Conservation (phyloP, 2,113 vertebrate species). For the Coracopsis vasa region DNA sequence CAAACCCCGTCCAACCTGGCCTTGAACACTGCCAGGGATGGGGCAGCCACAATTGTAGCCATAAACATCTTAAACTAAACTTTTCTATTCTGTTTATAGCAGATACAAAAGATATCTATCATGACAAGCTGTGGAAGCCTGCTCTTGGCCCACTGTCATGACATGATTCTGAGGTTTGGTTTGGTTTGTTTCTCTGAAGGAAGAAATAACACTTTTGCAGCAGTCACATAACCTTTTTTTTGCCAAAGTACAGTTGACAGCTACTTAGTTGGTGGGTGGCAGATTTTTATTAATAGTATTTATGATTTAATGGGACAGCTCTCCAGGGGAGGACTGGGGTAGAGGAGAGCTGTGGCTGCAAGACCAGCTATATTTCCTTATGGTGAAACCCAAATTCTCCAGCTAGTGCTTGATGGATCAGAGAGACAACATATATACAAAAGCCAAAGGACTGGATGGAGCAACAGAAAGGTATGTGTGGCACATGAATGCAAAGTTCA, state of each 20-base stretch:
- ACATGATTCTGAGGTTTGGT: background rate
- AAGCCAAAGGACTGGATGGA: background rate
- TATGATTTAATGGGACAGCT: background rate
- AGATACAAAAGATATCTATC: background rate
- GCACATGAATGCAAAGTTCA: background rate
- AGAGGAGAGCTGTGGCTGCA: background rate
- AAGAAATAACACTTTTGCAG: background rate
- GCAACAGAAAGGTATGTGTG: background rate
- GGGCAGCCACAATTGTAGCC: background rate
- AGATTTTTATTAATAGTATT: background rate
- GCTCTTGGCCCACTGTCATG: background rate
- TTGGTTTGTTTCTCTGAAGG: background rate
- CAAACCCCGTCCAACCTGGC: background rate
- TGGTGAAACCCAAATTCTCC: background rate
- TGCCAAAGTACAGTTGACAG: background rate
- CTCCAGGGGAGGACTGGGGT: background rate
- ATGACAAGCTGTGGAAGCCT: background rate
- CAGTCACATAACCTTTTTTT: background rate
- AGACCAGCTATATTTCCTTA: background rate
- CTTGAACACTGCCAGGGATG: background rate
- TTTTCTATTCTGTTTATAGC: background rate
- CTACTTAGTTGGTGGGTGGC: background rate
- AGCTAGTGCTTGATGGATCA: background rate
- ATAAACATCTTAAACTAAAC: background rate
- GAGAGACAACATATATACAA: background rate